Percentiles rank a stretch among this genome's conserved stretches.
Evolutionary conservation across 2,797 vertebrate species (phyloP).

Genomic region (Haliaeetus albicilla): DNA sequence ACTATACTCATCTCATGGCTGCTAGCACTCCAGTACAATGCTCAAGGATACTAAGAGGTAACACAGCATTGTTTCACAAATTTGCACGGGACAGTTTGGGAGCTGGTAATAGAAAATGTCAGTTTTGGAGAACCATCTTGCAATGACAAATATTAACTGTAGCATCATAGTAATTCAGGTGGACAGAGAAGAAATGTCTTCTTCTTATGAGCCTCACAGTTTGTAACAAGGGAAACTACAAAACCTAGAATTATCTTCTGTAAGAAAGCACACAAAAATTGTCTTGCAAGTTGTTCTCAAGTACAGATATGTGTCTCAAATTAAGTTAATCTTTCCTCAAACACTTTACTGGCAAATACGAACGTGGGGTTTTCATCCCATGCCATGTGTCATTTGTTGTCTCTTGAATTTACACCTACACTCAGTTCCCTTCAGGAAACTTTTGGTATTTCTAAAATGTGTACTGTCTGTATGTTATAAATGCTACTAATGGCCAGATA

Average conservation of each 20-base stretch:
- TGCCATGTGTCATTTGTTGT: not conserved
- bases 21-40: not conserved
- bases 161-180: not conserved
- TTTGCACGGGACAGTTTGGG: not conserved
- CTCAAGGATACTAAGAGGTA: not conserved
- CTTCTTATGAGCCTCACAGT: not conserved
- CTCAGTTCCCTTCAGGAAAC: not conserved
- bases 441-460: not conserved
- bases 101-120: not conserved
- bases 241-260: not conserved
- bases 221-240: not conserved
- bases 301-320: not conserved
- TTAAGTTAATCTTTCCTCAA: not conserved
- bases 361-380: not conserved
- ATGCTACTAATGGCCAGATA: not conserved
- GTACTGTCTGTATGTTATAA: not conserved
- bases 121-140: not conserved
- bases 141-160: not conserved
- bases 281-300: not conserved
- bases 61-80: accelerated
- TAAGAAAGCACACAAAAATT: not conserved
- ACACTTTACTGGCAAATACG: not conserved
- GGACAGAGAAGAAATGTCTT: not conserved
- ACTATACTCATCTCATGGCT: not conserved
- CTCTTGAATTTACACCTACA: not conserved